Evolutionary conservation across 2,797 vertebrate species (phyloP).

Genomic region (Mus spretus): DNA sequence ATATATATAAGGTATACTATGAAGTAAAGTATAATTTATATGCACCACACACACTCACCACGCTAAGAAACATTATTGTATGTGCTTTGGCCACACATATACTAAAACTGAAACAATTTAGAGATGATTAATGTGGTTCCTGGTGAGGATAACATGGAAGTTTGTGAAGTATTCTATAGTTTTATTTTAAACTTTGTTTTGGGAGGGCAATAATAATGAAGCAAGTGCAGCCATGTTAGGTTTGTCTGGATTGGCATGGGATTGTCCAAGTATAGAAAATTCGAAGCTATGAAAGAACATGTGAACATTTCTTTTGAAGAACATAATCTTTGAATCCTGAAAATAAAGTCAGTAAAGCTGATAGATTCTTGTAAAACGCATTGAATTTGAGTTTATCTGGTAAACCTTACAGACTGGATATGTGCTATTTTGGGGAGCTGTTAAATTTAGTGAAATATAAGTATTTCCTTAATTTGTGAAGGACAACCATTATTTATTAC

Average conservation of each 20-base stretch:
- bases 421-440: constrained; percentile 52
- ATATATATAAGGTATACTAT: background rate
- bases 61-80: constrained; percentile 4
- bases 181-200: constrained; percentile 84
- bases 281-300: constrained; percentile 80
- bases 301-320: constrained; percentile 79
- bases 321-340: constrained; percentile 77
- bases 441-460: constrained; percentile 78
- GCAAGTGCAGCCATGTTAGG: constrained; percentile 81
- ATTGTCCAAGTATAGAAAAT: constrained; percentile 78
- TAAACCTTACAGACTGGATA: constrained; percentile 78
- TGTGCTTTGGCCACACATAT: background rate
- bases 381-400: constrained; percentile 81
- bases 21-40: background rate
- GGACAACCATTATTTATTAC: constrained; percentile 85
- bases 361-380: constrained; percentile 74
- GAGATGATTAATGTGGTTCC: background rate
- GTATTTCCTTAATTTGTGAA: constrained; percentile 82
- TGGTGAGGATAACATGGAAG: too few relatives aligned
- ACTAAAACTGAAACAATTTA: background rate
- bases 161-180: background rate
- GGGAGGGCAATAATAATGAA: constrained; percentile 81
- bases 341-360: constrained; percentile 79
- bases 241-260: constrained; percentile 75
- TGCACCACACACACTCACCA: background rate